Evolutionary conservation across 2,797 vertebrate genomes (phyloP), one percentile per base, ranked within the genome.

Genomic region (Zalophus californianus): DNA sequence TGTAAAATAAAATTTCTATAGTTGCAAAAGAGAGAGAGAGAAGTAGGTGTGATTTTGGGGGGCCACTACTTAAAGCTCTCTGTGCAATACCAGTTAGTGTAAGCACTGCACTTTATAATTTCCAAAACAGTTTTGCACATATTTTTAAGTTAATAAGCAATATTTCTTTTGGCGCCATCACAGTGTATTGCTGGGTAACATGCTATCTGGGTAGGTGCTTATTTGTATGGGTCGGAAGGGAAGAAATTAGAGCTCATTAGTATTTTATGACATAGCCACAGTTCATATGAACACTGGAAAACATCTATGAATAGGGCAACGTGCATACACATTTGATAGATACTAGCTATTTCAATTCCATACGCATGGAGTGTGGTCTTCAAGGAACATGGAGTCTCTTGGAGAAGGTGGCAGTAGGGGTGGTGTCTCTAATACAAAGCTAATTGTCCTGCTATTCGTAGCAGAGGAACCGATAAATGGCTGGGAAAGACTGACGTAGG

Each of bases 121-220:
- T 90, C 10, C 58, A 70, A 68, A 70, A 3, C 14, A 35, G 12
- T 75, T 83, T 29, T 32, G 72, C 8, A 8, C 3, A 15, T 18
- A 64, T n/a, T 87, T 29, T 77, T 70, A 25, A 10, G 15, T 62
- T 58, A 44, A 35, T 15, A 29, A 35, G 15, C 11, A 78, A 5
- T 54, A 44, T 86, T 91, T 90, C 15, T 73, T 83, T 88, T 54
- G 86, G 90, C 48, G 73, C 1, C 21, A 44, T 90, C 25, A 68
- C 35, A n/a, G 11, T 18, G 20, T 9, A 32, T 64, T 50, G 16
- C 32, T 54, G 29, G 29, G 56, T 70, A 62, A 87, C 25, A 79
- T 64, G 29, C 4, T 80, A 73, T n/a, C 64, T 66, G 29, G 14
- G 23, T 58, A 38, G 18, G n/a, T 73, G 41, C 48, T 44, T 86